A percentile compares a stretch with the other conserved stretches of the same genome.
Conservation (phyloP, 2,888 invertebrate genomes). For the Sialis fuliginosa region DNA sequence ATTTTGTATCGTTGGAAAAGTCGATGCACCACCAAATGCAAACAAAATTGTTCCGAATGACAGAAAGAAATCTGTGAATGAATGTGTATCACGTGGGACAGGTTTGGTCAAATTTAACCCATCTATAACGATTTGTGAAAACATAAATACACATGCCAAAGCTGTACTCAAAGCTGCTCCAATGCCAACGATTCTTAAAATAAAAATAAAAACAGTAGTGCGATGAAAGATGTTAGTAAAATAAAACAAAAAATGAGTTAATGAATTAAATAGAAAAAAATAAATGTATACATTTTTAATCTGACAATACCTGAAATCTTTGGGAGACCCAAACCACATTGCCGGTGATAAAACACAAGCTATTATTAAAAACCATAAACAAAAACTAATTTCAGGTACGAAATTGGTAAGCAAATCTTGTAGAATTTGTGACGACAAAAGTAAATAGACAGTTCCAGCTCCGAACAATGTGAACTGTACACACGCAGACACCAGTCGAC, state of each 20-base stretch:
- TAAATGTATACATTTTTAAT: conserved; percentile 11
- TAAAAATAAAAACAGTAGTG: neutral
- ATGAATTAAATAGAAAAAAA: too few relatives aligned
- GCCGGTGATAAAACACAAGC: conserved; percentile 38
- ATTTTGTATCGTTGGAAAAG: conserved; percentile 64
- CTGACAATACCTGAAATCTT: conserved; percentile 44
- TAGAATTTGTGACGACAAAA: conserved; percentile 45
- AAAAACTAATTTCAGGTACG: conserved; percentile 34
- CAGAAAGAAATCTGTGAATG: conserved; percentile 44
- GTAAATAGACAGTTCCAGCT: conserved; percentile 43
- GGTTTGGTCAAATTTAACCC: conserved; percentile 23
- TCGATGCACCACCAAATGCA: conserved; percentile 54
- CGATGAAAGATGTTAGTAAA: neutral
- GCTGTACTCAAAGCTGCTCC: conserved; percentile 43
- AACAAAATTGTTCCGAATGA: conserved; percentile 54
- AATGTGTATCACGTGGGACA: conserved; percentile 30
- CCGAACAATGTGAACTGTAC: conserved; percentile 49
- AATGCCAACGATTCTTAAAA: conserved; percentile 39
- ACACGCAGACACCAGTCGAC: conserved; percentile 34
- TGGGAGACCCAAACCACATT: conserved; percentile 49
- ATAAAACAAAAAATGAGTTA: too few relatives aligned
- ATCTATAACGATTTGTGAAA: conserved; percentile 41
- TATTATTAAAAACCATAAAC: conserved; percentile 44
- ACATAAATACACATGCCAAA: conserved; percentile 40
- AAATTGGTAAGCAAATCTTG: conserved; percentile 33